Base-by-base conservation (phyloP, 2,797 vertebrate species). In the Gymnothorax reevesii region DNA sequence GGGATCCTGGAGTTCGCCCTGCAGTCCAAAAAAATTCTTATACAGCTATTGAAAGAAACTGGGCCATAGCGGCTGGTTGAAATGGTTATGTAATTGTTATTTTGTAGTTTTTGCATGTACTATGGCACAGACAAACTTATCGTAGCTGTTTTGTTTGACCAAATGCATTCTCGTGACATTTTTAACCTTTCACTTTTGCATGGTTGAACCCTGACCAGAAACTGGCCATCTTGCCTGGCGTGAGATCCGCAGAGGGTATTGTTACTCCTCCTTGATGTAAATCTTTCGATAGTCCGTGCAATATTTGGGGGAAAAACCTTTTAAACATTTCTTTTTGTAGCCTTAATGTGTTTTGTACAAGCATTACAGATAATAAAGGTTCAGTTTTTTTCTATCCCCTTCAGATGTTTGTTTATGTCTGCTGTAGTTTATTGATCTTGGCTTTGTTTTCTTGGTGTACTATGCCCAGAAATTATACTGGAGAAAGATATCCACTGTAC, bases 291-390 rank as follows among this genome's bases (percentile, higher is more conserved):
- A 96, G 95, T 95, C 92, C 94, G 96, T 96, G 95, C 96, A 96
- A 96, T 96, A 96, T 96, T 94, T 91, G 94, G 95, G 95, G 95
- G 69, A 60, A 95, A 95, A 95, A 95, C 95, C 92, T 95, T 94
- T 93, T 93, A 93, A 93, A 93, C 91, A 54, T 77, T 83, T 84
- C 17, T 17, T 79, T 88, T 86, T 88, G 80, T 88, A 86, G 82
- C 69, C 82, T 87, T 87, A 85, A 83, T 95, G 91, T 94, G 84
- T 95, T 95, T 96, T 95, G 91, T 96, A 96, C 94, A 89, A 94
- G 88, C 92, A 94, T 95, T 96, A 96, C 93, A 94, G 93, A 94
- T 93, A 94, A 96, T 96, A 96, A 96, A 96, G 94, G 89, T 91
- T 90, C 86, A 59, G 59, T 94, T 95, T 95, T 95, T 94, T 94